These are phyloP conservation scores for Crenichthys baileyi DNA, from an alignment of 2,797 vertebrate species.

Conservation along the genomic window DNA sequence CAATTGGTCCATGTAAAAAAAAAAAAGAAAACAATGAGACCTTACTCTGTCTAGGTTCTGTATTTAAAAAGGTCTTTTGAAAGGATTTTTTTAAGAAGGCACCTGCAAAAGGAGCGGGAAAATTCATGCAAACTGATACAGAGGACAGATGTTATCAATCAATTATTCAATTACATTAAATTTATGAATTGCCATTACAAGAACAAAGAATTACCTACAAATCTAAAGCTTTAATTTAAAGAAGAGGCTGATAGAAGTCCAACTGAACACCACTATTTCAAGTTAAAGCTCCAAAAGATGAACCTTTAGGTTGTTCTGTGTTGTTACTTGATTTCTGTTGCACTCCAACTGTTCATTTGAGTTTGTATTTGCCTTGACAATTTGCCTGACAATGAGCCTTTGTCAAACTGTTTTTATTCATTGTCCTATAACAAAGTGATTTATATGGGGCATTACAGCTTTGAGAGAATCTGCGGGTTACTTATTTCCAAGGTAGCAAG, in stretches of 20 bases:
- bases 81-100: not conserved
- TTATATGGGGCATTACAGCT: not conserved
- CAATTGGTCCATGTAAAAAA: too few species aligned
- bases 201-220: not conserved
- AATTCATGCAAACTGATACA: not conserved
- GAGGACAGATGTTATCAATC: not conserved
- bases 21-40: not conserved
- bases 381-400: not conserved
- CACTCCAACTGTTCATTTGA: not conserved
- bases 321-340: not conserved
- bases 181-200: not conserved
- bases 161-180: not conserved
- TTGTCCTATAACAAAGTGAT: not conserved
- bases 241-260: not conserved
- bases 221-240: not conserved
- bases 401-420: not conserved
- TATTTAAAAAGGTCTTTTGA: too few species aligned
- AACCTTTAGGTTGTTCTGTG: not conserved
- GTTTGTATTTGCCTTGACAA: not conserved
- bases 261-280: not conserved
- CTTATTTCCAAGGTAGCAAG: not conserved
- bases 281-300: not conserved
- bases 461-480: not conserved
- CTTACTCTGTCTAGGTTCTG: too few species aligned
- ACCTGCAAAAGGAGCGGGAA: not conserved